These are phyloP conservation scores for Troides oblongomaculatus DNA, from an alignment of 2,888 invertebrate species.

Conservation along the genomic window DNA sequence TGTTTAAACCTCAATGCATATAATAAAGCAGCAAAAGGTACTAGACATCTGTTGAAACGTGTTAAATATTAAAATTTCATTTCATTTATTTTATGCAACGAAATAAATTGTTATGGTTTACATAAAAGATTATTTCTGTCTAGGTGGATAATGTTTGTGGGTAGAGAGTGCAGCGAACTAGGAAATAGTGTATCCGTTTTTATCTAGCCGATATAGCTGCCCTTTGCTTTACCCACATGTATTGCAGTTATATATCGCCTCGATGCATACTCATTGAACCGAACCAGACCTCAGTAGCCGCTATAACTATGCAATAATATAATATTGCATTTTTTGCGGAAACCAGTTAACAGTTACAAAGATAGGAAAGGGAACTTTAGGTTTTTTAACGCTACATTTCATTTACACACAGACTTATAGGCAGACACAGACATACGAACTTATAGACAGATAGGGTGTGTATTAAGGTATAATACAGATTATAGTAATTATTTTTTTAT, in stretches of 20 bases:
- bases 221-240: constrained; percentile 54
- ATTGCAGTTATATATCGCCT: constrained; percentile 47
- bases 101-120: neutral
- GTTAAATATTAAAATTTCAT: constrained; percentile 16
- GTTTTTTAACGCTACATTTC: too few species aligned
- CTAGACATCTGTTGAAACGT: constrained; percentile 15
- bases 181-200: constrained; percentile 43
- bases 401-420: too few species aligned
- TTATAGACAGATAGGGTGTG: too few species aligned
- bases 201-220: constrained; percentile 47
- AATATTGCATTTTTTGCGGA: neutral
- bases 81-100: neutral
- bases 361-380: neutral
- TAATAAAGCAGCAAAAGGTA: constrained; percentile 8
- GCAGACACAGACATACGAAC: too few species aligned
- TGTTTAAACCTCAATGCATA: neutral
- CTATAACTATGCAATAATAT: neutral
- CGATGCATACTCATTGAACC: constrained; percentile 69
- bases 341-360: neutral
- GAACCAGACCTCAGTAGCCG: constrained; percentile 49
- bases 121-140: constrained; percentile 10
- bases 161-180: constrained; percentile 43
- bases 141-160: neutral
- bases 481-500: too few species aligned
- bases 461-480: too few species aligned